Evolutionary conservation across 2,888 invertebrate species (phyloP).

Genomic region (Lasioglossum pauxillum): DNA sequence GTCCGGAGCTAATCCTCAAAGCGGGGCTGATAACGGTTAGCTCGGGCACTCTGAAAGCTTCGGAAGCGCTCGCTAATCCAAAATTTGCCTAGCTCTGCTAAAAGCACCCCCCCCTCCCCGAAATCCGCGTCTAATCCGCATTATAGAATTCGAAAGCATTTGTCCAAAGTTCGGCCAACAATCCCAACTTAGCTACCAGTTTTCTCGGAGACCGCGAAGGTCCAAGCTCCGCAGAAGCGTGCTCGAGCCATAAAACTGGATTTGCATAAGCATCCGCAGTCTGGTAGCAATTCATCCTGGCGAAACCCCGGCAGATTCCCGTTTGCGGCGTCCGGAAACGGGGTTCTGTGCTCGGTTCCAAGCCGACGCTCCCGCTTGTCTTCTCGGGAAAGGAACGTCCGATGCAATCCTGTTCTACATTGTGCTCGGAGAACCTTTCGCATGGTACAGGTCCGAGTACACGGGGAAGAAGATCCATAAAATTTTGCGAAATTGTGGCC

Average conservation of each 20-base stretch:
- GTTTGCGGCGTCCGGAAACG: slow-evolving; percentile 1
- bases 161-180: background rate
- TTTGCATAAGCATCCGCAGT: slow-evolving; percentile 13
- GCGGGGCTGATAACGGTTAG: background rate
- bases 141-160: background rate
- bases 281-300: background rate
- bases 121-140: background rate
- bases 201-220: background rate
- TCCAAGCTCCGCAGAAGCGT: background rate
- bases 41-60: background rate
- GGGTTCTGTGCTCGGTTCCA: slow-evolving; percentile 5
- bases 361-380: background rate
- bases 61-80: no score
- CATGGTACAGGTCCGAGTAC: background rate
- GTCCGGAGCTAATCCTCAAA: background rate
- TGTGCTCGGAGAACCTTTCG: background rate
- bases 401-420: background rate
- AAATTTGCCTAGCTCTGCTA: background rate
- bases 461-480: background rate
- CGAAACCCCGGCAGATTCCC: background rate
- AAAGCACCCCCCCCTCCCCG: background rate
- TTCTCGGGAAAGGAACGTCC: background rate
- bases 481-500: background rate
- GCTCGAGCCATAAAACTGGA: background rate
- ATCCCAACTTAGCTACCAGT: background rate